Base-by-base conservation (phyloP, 2,797 vertebrate genomes). In the Arvicola amphibius region DNA sequence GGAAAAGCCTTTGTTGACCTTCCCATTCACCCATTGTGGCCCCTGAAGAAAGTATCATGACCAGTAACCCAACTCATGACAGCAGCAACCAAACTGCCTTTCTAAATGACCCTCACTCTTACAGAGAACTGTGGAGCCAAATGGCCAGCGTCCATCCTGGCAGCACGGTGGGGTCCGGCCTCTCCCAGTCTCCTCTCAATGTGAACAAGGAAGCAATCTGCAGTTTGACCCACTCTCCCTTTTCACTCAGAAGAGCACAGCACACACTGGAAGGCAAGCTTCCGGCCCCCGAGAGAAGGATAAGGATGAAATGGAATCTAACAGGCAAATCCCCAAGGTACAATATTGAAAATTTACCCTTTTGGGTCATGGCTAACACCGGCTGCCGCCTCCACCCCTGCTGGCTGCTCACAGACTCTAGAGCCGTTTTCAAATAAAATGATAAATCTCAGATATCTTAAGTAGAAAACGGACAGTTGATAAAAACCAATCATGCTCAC, bases 231-330 rank as follows among this genome's bases (percentile, higher is more conserved):
- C 81, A 53, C 84, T 25, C 63, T 84, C 92, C 61, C 43, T 83
- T 69, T 93, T 43, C 5, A 2, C 78, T 83, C 80, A 86, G 94
- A 88, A 87, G 90, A 95, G 86, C 73, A 92, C 0, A 29, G 92
- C 40, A 17, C 53, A 73, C 27, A 51, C 84, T 74, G 53, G 63
- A 94, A 94, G 53, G 23, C 90, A 78, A 92, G 73, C 87, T 85
- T 92, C 37, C 48, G 5, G 84, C 80, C 86, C 61, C 19, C 84
- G 48, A 94, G 91, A 65, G 71, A 94, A 95, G 67, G 91, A 96
- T 95, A 95, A 96, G 56, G 73, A 95, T 94, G 93, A 96, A 97
- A 97, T 92, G 53, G 80, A 85, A 94, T 81, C 92, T 91, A 95
- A 92, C 80, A 96, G 88, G 74, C 92, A 97, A 98, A 97, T 95